Conservation (phyloP, 2,113 vertebrate species). For the Hippocampus zosterae region DNA sequence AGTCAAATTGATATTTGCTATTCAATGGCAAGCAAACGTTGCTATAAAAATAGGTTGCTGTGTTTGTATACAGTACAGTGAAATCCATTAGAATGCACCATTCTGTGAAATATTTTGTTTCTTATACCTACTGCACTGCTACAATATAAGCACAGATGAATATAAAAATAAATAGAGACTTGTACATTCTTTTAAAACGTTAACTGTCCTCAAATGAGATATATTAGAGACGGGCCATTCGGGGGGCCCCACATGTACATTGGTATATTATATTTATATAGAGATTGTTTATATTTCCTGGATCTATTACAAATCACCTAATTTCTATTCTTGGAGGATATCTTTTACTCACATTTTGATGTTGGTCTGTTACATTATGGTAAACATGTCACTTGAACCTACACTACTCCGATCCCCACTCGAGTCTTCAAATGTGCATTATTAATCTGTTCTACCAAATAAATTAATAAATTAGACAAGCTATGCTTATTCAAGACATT, state of each 20-base stretch:
- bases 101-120: constrained; percentile 33
- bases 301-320: constrained; percentile 46
- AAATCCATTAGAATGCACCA: constrained; percentile 41
- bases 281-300: constrained; percentile 32
- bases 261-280: constrained; percentile 19
- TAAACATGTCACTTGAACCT: constrained; percentile 48
- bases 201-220: constrained; percentile 52
- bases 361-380: constrained; percentile 46
- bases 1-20: constrained; percentile 36
- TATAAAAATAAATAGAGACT: constrained; percentile 70
- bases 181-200: constrained; percentile 62
- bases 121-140: constrained; percentile 58
- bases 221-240: constrained; percentile 44
- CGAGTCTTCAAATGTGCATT: constrained; percentile 57
- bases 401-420: constrained; percentile 51
- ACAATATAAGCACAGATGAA: constrained; percentile 63
- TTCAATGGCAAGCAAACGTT: constrained; percentile 20
- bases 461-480: constrained; percentile 55
- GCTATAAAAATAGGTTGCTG: constrained; percentile 45
- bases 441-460: constrained; percentile 48
- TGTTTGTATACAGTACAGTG: constrained; percentile 52
- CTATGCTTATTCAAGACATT: constrained; percentile 48
- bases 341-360: constrained; percentile 63
- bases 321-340: constrained; percentile 58
- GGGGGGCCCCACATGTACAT: constrained; percentile 43